Evolutionary conservation across 2,888 invertebrate species (phyloP).

Genomic region (Drosophila demipolita): DNA sequence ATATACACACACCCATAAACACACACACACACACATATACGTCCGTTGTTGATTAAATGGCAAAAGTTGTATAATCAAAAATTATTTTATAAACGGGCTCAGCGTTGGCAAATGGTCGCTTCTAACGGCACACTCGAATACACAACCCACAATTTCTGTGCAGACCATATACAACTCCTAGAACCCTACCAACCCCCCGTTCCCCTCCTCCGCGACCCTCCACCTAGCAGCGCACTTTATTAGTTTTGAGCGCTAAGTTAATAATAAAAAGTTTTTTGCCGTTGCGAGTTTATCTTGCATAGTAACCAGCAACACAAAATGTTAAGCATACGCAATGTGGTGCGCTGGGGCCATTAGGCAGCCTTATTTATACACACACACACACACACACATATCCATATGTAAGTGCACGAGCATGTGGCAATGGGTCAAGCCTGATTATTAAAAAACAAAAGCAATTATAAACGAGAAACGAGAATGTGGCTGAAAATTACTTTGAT

Average conservation of each 20-base stretch:
- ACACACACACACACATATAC: conserved; percentile 13
- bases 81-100: conserved; percentile 64
- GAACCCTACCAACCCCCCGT: no score
- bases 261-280: conserved; percentile 69
- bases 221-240: conserved; percentile 58
- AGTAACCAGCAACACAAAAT: conserved; percentile 49
- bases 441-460: conserved; percentile 79
- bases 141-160: conserved; percentile 10
- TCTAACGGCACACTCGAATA: conserved; percentile 23
- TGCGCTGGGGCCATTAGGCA: conserved; percentile 48
- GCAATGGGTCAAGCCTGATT: conserved; percentile 69
- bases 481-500: conserved; percentile 58
- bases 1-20: conserved; percentile 23
- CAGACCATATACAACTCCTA: not conserved
- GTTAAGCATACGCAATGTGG: conserved; percentile 66
- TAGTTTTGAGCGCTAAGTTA: conserved; percentile 75
- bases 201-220: not conserved
- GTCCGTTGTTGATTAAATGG: conserved; percentile 49
- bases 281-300: conserved; percentile 62
- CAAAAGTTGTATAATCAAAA: conserved; percentile 68
- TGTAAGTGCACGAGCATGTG: conserved; percentile 12
- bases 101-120: conserved; percentile 36
- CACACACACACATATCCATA: conserved; percentile 4
- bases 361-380: conserved; percentile 19
- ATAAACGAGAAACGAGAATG: conserved; percentile 56